Percentiles rank a stretch among this genome's conserved stretches.
phyloP scores from a whole-genome alignment of 2,888 invertebrate genomes.

The Aelia acuminata region DNA sequence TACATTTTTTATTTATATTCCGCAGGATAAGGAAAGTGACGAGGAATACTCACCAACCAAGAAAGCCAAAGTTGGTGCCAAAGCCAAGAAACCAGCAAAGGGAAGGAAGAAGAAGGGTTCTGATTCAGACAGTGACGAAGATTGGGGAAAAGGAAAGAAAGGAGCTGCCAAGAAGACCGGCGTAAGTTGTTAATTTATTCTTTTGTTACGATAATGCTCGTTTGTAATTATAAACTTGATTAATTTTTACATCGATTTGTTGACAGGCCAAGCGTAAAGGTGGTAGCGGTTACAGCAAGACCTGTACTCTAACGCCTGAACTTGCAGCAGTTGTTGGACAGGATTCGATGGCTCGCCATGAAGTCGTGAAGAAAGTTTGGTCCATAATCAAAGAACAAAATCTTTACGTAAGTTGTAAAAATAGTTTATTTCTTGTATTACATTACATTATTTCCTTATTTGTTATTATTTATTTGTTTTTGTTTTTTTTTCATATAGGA shows the following conservation, averaged over 20 bases:
- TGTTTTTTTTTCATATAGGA: slow-evolving; percentile 74
- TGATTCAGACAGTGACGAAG: slow-evolving; percentile 79
- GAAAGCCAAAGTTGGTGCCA: slow-evolving; percentile 69
- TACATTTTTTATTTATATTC: slow-evolving; percentile 11
- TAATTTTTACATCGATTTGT: slow-evolving; percentile 9
- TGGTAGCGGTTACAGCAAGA: slow-evolving; percentile 83
- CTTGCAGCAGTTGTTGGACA: slow-evolving; percentile 88
- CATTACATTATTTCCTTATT: not conserved
- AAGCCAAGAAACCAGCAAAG: slow-evolving; percentile 73
- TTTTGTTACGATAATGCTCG: not conserved
- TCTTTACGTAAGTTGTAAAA: slow-evolving; percentile 75
- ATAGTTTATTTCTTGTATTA: slow-evolving; percentile 30
- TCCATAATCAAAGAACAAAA: slow-evolving; percentile 90
- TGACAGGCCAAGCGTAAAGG: slow-evolving; percentile 69
- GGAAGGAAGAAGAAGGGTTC: slow-evolving; percentile 74
- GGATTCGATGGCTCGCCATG: slow-evolving; percentile 87
- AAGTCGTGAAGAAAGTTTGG: slow-evolving; percentile 93
- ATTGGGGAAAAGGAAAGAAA: slow-evolving; percentile 76
- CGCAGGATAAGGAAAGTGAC: slow-evolving; percentile 71
- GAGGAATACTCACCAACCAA: slow-evolving; percentile 75
- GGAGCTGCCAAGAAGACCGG: slow-evolving; percentile 69
- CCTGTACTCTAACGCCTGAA: slow-evolving; percentile 87
- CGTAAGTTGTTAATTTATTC: slow-evolving; percentile 61
- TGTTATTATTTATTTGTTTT: slow-evolving; percentile 46
- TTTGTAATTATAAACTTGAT: not conserved